A percentile compares a stretch with the other conserved stretches of the same genome.
Evolutionary conservation across 1,140 invertebrate species (phyloP).

Genomic region (Calycopis cecrops): DNA sequence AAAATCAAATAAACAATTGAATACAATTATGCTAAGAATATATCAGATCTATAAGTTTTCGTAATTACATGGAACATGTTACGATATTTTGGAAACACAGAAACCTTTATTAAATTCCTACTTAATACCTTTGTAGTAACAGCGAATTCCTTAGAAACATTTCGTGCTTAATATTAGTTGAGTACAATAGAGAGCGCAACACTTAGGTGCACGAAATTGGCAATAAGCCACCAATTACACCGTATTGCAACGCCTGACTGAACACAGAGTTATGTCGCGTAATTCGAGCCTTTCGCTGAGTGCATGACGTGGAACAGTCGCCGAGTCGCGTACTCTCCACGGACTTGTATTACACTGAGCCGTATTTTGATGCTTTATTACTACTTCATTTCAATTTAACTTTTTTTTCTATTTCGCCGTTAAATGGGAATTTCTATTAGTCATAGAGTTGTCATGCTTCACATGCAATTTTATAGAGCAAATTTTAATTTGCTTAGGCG

Average conservation of each 20-base stretch:
- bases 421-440: no score
- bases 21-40: no score
- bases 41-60: no score
- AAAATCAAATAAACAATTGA: no score
- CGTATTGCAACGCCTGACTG: conserved; percentile 34
- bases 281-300: conserved; percentile 37
- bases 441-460: no score
- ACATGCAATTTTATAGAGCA: no score
- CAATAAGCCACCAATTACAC: conserved; percentile 45
- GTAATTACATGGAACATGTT: no score
- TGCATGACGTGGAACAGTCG: conserved; percentile 26
- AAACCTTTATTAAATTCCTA: conserved; percentile 2
- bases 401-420: no score
- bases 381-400: background rate
- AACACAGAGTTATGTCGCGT: conserved; percentile 33
- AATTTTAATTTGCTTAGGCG: no score
- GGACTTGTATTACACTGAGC: conserved; percentile 6
- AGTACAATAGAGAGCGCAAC: conserved; percentile 19
- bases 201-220: conserved; percentile 37
- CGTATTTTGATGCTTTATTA: conserved; percentile 3
- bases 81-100: no score
- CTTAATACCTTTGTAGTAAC: background rate
- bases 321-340: conserved; percentile 2
- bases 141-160: conserved; percentile 10
- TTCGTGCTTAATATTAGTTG: conserved; percentile 14